A percentile compares a stretch with the other conserved stretches of the same genome.
phyloP scores from a whole-genome alignment of 2,113 vertebrate genomes.

The Eptatretus burgeri region DNA sequence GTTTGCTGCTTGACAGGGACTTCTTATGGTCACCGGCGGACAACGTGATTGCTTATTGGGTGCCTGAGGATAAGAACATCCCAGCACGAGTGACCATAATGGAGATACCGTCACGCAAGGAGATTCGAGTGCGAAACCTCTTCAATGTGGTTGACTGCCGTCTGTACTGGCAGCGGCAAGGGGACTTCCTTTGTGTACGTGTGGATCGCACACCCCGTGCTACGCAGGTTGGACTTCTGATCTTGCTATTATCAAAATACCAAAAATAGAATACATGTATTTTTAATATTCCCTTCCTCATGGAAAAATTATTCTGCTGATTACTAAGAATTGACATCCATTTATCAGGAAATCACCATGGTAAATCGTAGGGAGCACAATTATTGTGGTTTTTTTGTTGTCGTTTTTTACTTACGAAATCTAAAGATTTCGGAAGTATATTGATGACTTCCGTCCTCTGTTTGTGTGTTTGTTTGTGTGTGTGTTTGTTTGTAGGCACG shows the following conservation, averaged over 20 bases:
- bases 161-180: constrained; percentile 88
- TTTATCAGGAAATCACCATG: no score
- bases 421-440: no score
- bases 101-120: constrained; percentile 70
- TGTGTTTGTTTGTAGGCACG: no score
- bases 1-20: constrained; percentile 24
- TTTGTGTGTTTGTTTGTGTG: no score
- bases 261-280: no score
- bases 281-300: no score
- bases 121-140: constrained; percentile 74
- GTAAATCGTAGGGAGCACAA: neutral
- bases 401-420: no score
- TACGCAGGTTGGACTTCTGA: constrained; percentile 31
- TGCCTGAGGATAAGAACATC: constrained; percentile 93
- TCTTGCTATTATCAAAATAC: no score
- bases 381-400: no score
- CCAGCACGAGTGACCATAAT: constrained; percentile 86
- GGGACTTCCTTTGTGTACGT: constrained; percentile 85
- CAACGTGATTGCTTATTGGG: constrained; percentile 95
- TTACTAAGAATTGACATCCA: no score
- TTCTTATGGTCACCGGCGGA: constrained; percentile 96
- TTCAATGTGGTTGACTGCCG: constrained; percentile 95
- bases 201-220: constrained; percentile 86
- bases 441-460: no score
- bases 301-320: no score